phyloP scores from a whole-genome alignment of 2,888 invertebrate species.

The Synergus gifuensis region DNA sequence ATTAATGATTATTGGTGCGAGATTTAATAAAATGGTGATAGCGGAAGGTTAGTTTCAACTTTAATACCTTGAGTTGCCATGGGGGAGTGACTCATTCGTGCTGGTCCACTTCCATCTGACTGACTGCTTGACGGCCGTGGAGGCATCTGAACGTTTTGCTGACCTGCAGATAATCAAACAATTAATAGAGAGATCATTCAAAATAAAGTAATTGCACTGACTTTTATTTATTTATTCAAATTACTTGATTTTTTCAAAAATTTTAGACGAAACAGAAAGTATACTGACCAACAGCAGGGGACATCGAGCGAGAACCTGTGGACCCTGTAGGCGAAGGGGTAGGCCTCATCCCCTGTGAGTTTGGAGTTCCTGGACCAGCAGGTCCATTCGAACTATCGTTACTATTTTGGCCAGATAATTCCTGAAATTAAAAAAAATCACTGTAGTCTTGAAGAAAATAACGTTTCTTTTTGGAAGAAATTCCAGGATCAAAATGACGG shows the following conservation, averaged over 20 bases:
- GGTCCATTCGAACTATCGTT: constrained; percentile 89
- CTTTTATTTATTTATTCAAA: neutral
- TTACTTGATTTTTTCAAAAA: neutral
- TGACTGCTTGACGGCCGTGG: constrained; percentile 92
- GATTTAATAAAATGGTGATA: neutral
- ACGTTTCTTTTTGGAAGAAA: neutral
- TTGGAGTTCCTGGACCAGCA: constrained; percentile 82
- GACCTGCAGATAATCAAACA: constrained; percentile 80
- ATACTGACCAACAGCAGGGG: constrained; percentile 95
- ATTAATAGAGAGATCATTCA: constrained; percentile 29
- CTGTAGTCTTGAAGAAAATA: neutral
- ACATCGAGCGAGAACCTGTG: constrained; percentile 97
- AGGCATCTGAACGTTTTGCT: constrained; percentile 97
- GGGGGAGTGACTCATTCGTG: constrained; percentile 85
- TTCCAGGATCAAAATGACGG: no score
- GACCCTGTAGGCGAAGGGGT: constrained; percentile 96
- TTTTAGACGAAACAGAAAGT: neutral
- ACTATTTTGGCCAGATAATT: constrained; percentile 91
- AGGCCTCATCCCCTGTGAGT: constrained; percentile 91
- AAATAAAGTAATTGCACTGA: neutral
- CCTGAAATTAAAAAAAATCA: constrained; percentile 80
- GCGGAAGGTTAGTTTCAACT: neutral
- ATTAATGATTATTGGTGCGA: neutral
- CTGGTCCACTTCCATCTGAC: constrained; percentile 81
- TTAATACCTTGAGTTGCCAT: constrained; percentile 82